Base-by-base conservation (phyloP, 2,113 vertebrate species). In the Sciurus niger region DNA sequence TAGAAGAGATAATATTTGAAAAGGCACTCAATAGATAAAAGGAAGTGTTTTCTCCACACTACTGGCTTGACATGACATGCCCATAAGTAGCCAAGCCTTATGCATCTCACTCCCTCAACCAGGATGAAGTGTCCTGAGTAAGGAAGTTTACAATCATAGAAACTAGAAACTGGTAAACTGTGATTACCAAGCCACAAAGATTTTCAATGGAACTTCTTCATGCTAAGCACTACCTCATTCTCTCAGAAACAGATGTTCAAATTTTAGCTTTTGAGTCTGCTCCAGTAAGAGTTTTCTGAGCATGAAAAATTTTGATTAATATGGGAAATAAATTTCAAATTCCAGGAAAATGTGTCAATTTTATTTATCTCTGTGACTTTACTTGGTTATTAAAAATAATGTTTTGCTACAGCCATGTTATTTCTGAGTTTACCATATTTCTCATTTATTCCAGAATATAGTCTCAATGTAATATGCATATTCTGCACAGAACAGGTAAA, bases 231-330 rank as follows among this genome's bases (percentile, higher is more conserved):
- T 65, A 24, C 28, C 8, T 13, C 25, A 16, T 72, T 4, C 17
- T 25, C 53, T 53, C 46, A 34, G 37, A 58, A 55, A 51, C 20
- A 53, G 13, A 30, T 2, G 34, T 9, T 72, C 40, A 43, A 2
- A 48, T 9, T 58, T 67, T 18, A 18, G n/a, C 1, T 34, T 78
- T 37, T 18, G 11, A 58, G 8, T 16, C 37, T 48, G 4, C 7
- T 82, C 18, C 6, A 43, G 4, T 63, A 32, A 89, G 22, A 55
- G 4, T n/a, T 72, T 32, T 68, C 10, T 84, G 53, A 53, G 14
- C 13, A 67, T 11, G 12, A 95, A 95, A 22, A 37, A 37, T 53
- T 94, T 84, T 80, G 17, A 94, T 68, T 86, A 63, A 46, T 60
- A 43, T 16, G 79, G 32, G 20, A 89, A 94, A 94, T 86, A 91